These are phyloP conservation scores for Labeo calbasu DNA, from an alignment of 2,797 vertebrate genomes.

Conservation along the genomic window DNA sequence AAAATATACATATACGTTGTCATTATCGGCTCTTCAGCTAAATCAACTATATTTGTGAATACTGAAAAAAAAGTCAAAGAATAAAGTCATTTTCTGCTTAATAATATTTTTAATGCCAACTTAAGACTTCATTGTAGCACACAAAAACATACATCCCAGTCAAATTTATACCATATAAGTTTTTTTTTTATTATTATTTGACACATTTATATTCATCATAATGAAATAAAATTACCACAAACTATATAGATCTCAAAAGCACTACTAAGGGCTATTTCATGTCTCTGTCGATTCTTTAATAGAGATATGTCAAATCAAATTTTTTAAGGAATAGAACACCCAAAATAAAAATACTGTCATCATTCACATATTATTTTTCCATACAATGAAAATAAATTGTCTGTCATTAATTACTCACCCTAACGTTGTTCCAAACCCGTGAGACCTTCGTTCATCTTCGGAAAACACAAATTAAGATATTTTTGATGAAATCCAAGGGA, in stretches of 20 bases:
- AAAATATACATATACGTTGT: background rate
- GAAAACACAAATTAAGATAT: too few relatives aligned
- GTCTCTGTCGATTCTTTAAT: background rate
- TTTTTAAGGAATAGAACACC: too few relatives aligned
- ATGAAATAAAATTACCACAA: background rate
- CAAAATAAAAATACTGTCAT: too few relatives aligned
- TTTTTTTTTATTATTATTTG: background rate
- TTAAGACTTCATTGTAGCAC: constrained; percentile 32
- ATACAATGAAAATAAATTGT: background rate
- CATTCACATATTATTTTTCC: background rate
- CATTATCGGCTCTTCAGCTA: background rate
- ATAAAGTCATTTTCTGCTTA: background rate
- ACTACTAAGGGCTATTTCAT: background rate
- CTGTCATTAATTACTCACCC: too few relatives aligned
- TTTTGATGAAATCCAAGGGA: too few relatives aligned
- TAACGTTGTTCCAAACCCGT: too few relatives aligned
- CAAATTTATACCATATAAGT: background rate
- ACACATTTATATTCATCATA: background rate
- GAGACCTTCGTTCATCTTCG: too few relatives aligned
- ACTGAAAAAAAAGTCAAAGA: background rate
- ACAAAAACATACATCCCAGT: constrained; percentile 2
- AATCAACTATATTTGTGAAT: background rate
- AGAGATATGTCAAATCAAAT: background rate
- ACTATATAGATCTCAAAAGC: background rate
- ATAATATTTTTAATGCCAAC: constrained; percentile 17